Evolutionary conservation across 2,113 vertebrate genomes (phyloP), one percentile per base, ranked within the genome.

Genomic region (Pseudorectes ferrugineus): DNA sequence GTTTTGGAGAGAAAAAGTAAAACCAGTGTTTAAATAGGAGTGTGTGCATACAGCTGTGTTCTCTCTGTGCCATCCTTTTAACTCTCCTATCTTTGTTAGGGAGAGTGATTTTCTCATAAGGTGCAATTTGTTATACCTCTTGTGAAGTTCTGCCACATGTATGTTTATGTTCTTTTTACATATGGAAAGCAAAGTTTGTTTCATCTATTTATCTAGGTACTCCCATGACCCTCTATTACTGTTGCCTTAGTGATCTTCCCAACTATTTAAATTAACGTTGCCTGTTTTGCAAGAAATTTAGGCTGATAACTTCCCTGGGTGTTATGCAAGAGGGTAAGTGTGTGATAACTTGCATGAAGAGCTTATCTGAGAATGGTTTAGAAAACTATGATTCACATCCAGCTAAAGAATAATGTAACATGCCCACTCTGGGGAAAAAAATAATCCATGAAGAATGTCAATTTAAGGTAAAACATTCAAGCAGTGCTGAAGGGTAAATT

Each of bases 251-350:
- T 66, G 92, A 95, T 93, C 58, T 74, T 95, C 77, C 58, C 81
- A 89, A 7, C 58, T 83, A 51, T 92, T 85, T 88, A 73, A 83
- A 70, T 89, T 73, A 89, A 76, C 36, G 51, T 40, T 76, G 46
- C 72, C 68, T 89, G 51, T 93, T 95, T 94, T 94, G 85, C 52
- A 77, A 88, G 85, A 92, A 88, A 94, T 94, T 70, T 86, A 93
- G 92, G 79, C 55, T 89, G 95, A 85, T 91, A 93, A 59, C 71
- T 73, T 94, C 90, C 55, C 78, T 83, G 67, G 51, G 67, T 89
- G 70, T 95, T 96, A 90, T 88, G 68, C 55, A 95, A 96, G 81
- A 83, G 67, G 67, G 62, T 92, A 65, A 91, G 75, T 83, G 59
- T 85, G 62, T 74, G 43, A 48, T 79, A 77, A 93, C 35, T 89